Base-by-base conservation (phyloP, 2,113 vertebrate species). In the Lepisosteus osseus region DNA sequence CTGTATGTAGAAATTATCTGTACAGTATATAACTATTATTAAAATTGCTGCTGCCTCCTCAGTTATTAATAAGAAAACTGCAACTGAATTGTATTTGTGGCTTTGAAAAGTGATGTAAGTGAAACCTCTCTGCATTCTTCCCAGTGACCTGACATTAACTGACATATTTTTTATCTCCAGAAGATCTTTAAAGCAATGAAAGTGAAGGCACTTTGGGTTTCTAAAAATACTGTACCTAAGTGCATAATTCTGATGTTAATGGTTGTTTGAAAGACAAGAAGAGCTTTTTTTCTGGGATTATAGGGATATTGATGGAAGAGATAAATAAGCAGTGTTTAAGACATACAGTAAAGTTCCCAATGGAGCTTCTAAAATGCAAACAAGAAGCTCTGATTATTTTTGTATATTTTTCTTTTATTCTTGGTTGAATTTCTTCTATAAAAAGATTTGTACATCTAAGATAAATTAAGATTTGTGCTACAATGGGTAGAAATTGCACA, bases 101-200 rank as follows among this genome's bases (percentile, higher is more conserved):
- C 59, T 67, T 51, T 65, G 63, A 67, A 71, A 75, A 70, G n/a
- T 45, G 59, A 71, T 71, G 13, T 43, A 67, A 47, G 64, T 61
- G 42, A 67, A 5, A 51, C 47, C 57, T 73, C 66, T 14, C 40
- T 9, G 43, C 56, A 51, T 45, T 64, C 42, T 17, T 15, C 12
- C 29, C 29, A 43, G 7, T 3, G 40, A 9, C 40, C 13, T 14
- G 17, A 56, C 14, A 43, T 59, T 59, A 67, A 57, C 73, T 65
- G 67, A 70, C 67, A 74, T n/a, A 51, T 57, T 65, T 64, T 56
- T 63, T 43, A 65, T 40, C 3, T 51, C 47, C 6, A 5, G 8
- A 43, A 29, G 44, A 43, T 65, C 29, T 66, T 59, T 67, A 55
- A 61, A 69, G 59, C 13, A 62, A 42, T 61, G 2, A 13, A 51